These are phyloP conservation scores for Prunella himalayana DNA, from an alignment of 2,113 vertebrate genomes.

Conservation along the genomic window DNA sequence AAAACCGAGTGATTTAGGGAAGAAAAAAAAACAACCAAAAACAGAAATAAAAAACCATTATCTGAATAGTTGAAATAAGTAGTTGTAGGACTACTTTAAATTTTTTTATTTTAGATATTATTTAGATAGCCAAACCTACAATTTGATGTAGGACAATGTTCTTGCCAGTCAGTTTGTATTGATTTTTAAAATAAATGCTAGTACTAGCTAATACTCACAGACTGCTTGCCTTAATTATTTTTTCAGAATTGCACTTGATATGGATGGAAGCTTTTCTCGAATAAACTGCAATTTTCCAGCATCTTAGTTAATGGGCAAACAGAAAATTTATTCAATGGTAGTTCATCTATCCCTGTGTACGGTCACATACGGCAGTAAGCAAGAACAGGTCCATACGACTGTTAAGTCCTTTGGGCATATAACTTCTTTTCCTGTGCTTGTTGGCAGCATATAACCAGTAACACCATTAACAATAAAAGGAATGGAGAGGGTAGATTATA, in stretches of 20 bases:
- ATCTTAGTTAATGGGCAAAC: background rate
- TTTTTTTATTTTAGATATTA: background rate
- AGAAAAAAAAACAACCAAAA: background rate
- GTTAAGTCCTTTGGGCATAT: background rate
- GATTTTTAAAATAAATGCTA: background rate
- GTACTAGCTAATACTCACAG: background rate
- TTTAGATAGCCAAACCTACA: background rate
- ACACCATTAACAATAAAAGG: background rate
- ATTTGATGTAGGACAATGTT: background rate
- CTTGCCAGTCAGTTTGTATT: background rate
- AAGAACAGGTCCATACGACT: background rate
- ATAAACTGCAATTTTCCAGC: background rate
- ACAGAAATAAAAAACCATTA: background rate
- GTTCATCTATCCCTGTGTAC: background rate
- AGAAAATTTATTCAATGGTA: background rate
- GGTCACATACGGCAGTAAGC: background rate
- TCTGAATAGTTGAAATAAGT: background rate
- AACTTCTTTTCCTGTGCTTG: background rate
- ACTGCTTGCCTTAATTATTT: background rate
- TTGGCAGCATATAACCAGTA: background rate
- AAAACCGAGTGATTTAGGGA: background rate
- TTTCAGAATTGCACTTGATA: background rate
- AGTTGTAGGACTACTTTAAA: background rate
- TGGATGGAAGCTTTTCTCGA: background rate
- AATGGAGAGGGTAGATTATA: background rate